phyloP scores from a whole-genome alignment of 2,888 invertebrate species.

The Drosophila antonietae region DNA sequence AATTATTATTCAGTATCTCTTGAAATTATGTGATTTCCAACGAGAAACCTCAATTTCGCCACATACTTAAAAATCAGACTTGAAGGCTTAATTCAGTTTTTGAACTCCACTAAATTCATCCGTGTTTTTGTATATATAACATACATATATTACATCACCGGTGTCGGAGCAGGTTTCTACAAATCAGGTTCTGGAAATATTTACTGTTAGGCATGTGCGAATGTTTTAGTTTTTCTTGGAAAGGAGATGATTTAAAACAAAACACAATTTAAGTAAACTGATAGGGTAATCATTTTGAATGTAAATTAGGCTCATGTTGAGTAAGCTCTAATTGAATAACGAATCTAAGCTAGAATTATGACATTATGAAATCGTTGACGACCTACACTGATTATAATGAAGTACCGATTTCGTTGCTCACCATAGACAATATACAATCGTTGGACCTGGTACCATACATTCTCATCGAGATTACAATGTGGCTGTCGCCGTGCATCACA shows the following conservation, averaged over 20 bases:
- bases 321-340: background rate
- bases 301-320: slow-evolving; percentile 22
- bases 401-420: slow-evolving; percentile 9
- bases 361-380: slow-evolving; percentile 21
- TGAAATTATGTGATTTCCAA: background rate
- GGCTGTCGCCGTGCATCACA: slow-evolving; percentile 87
- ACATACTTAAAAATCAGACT: background rate
- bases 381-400: slow-evolving; percentile 33
- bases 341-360: slow-evolving; percentile 15
- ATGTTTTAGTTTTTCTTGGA: slow-evolving; percentile 1
- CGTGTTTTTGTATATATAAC: slow-evolving; percentile 6
- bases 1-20: background rate
- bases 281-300: background rate
- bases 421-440: slow-evolving; percentile 88
- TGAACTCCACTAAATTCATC: slow-evolving; percentile 8
- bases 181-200: slow-evolving; percentile 59
- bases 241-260: slow-evolving; percentile 2
- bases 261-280: background rate
- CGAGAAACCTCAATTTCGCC: background rate
- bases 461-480: slow-evolving; percentile 93
- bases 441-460: slow-evolving; percentile 91
- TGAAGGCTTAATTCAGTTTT: slow-evolving; percentile 16
- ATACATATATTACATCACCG: slow-evolving; percentile 40
- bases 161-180: slow-evolving; percentile 48
- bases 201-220: slow-evolving; percentile 45